phyloP scores from a whole-genome alignment of 2,113 vertebrate species.

The Dissostichus mawsoni region DNA sequence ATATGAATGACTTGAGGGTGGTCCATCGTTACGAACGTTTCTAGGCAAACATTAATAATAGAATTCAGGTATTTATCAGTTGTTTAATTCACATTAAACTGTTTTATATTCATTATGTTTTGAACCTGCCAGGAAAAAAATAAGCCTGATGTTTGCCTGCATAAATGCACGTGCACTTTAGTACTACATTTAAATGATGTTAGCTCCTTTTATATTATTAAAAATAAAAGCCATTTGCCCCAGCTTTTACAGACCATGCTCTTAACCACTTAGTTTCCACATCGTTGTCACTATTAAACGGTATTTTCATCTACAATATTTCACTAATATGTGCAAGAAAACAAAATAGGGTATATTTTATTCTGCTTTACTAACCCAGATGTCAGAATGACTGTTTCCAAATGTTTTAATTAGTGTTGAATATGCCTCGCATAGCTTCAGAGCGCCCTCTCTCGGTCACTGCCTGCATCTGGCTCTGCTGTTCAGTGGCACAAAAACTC shows the following conservation, averaged over 20 bases:
- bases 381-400: conserved; percentile 31
- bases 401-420: conserved; percentile 60
- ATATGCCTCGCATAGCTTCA: conserved; percentile 60
- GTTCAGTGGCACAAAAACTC: conserved; percentile 10
- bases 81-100: neutral
- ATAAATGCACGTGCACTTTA: neutral
- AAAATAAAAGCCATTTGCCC: neutral
- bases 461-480: neutral
- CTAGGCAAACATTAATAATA: neutral
- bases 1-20: neutral
- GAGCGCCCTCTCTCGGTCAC: conserved; percentile 84
- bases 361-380: neutral
- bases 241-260: neutral
- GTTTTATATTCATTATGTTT: neutral
- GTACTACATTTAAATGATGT: neutral
- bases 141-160: neutral
- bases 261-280: neutral
- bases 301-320: neutral
- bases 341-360: neutral
- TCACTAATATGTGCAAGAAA: neutral
- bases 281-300: neutral
- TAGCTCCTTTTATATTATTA: neutral
- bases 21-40: neutral
- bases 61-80: neutral
- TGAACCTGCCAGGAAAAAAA: neutral